Percentiles rank a stretch among this genome's conserved stretches.
Evolutionary conservation across 2,113 vertebrate species (phyloP).

Genomic region (Oryctolagus cuniculus): DNA sequence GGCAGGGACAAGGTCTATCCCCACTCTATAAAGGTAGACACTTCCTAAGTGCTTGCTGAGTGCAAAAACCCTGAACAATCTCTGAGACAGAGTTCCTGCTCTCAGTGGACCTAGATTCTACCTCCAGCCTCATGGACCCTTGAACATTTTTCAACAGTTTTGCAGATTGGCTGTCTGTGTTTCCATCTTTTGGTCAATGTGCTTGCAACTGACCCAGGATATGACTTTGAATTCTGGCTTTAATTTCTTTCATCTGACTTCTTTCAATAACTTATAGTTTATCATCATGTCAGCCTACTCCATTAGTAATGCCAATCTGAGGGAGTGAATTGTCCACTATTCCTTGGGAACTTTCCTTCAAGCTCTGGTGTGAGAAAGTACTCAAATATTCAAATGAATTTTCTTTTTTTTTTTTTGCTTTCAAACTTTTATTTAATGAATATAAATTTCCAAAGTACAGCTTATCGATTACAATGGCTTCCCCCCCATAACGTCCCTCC

Average conservation of each 20-base stretch:
- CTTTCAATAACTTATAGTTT: not conserved
- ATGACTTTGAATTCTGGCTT: slow-evolving; percentile 39
- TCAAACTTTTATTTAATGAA: too few species aligned
- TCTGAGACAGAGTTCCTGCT: not conserved
- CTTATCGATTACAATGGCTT: too few species aligned
- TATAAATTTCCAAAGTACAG: too few species aligned
- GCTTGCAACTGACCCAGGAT: not conserved
- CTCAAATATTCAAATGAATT: slow-evolving; percentile 10
- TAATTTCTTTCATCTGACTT: not conserved
- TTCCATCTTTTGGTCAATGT: not conserved
- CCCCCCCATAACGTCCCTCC: too few species aligned
- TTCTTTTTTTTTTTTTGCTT: too few species aligned
- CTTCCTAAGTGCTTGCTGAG: not conserved
- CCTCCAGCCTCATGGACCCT: not conserved
- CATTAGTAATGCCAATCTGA: not conserved
- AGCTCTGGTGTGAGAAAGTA: not conserved
- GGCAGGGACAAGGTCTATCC: not conserved
- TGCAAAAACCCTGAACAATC: not conserved
- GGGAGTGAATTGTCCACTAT: not conserved
- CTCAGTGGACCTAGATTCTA: not conserved
- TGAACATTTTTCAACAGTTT: slow-evolving; percentile 5
- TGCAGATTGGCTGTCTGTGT: not conserved
- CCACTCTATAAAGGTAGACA: not conserved
- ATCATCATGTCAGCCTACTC: not conserved
- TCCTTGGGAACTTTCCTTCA: not conserved